Percentiles rank a stretch among this genome's conserved stretches.
Conservation (phyloP, 2,113 vertebrate genomes). For the Engystomops pustulosus region DNA sequence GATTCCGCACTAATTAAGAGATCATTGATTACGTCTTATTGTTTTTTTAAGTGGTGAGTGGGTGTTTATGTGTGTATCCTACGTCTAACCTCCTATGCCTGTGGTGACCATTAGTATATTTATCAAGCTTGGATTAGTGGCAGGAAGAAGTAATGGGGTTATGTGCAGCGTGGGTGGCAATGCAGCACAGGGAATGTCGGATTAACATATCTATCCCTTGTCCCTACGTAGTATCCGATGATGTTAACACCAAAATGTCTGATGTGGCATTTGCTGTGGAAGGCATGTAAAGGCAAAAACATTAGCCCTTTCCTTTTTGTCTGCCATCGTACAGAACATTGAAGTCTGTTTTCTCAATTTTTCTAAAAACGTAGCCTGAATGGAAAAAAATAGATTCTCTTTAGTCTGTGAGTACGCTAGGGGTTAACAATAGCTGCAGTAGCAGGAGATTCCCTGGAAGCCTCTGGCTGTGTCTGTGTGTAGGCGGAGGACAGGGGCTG, state of each 20-base stretch:
- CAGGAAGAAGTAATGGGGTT: constrained; percentile 29
- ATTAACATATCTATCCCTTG: constrained; percentile 19
- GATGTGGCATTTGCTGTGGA: neutral
- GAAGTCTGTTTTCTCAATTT: neutral
- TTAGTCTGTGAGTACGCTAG: neutral
- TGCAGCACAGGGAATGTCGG: neutral
- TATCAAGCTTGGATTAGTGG: constrained; percentile 22
- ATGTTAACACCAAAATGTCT: neutral
- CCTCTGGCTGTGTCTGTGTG: constrained; percentile 29
- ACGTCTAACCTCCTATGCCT: neutral
- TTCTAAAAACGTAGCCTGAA: neutral
- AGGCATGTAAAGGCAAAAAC: neutral
- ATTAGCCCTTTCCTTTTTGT: neutral
- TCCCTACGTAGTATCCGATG: neutral
- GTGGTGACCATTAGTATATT: constrained; percentile 12
- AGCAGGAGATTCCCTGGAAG: constrained; percentile 47
- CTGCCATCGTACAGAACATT: neutral
- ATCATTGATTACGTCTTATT: constrained; percentile 13
- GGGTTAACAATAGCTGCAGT: constrained; percentile 24
- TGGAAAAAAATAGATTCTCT: neutral
- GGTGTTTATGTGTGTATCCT: neutral
- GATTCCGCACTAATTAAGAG: constrained; percentile 12
- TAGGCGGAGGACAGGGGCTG: constrained; percentile 51
- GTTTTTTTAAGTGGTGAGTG: neutral
- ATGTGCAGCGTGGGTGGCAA: constrained; percentile 31